phyloP scores from a whole-genome alignment of 1,140 invertebrate species.

The Zaprionus africanus region DNA sequence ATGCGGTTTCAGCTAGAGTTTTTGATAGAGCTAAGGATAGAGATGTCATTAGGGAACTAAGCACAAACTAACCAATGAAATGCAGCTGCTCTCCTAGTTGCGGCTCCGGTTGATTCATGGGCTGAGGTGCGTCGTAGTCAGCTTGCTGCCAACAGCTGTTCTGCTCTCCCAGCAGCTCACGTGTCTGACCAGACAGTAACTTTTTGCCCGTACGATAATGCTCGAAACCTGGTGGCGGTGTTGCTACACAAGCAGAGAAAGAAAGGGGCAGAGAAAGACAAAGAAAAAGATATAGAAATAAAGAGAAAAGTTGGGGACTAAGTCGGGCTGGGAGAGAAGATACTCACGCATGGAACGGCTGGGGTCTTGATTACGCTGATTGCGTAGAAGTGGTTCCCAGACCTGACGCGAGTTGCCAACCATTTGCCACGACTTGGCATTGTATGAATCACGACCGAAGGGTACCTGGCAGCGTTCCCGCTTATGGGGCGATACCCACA shows the following conservation, averaged over 20 bases:
- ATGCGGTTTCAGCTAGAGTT: too few species aligned
- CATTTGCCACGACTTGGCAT: slow-evolving; percentile 9
- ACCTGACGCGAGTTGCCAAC: slow-evolving; percentile 10
- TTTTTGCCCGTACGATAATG: slow-evolving; percentile 16
- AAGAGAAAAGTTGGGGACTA: not conserved
- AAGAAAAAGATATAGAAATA: not conserved
- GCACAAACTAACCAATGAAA: slow-evolving; percentile 30
- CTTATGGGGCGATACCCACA: not conserved
- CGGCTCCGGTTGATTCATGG: not conserved
- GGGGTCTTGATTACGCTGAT: slow-evolving; percentile 16
- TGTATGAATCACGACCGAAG: not conserved
- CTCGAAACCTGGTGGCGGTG: slow-evolving; percentile 40
- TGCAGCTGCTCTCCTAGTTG: slow-evolving; percentile 37
- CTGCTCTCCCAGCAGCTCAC: slow-evolving; percentile 36
- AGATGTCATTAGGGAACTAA: not conserved
- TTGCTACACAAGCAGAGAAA: not conserved
- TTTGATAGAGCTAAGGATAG: too few species aligned
- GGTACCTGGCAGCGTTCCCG: slow-evolving; percentile 7
- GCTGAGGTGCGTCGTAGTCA: not conserved
- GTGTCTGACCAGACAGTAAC: slow-evolving; percentile 18
- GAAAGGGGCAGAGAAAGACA: not conserved
- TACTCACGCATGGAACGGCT: slow-evolving; percentile 30
- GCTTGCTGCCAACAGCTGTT: not conserved
- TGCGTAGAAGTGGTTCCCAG: slow-evolving; percentile 32
- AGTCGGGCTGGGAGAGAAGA: too few species aligned